phyloP scores from a whole-genome alignment of 2,888 invertebrate genomes.

The Pristionchus exspectatus region DNA sequence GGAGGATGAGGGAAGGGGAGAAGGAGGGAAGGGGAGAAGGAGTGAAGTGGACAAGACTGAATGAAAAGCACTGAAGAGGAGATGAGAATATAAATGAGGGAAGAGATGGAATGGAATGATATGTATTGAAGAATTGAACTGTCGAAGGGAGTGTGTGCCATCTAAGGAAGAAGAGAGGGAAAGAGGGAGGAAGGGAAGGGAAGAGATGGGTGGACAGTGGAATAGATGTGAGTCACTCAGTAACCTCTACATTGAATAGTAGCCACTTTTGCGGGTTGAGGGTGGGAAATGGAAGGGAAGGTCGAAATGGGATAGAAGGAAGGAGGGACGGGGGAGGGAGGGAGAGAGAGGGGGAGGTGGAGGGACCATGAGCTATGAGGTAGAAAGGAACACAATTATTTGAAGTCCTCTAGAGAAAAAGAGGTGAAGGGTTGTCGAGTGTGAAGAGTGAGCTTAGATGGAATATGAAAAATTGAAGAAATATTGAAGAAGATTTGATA shows the following conservation, averaged over 20 bases:
- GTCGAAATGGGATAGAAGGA: not conserved
- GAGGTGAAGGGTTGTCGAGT: not conserved
- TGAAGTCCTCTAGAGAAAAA: not conserved
- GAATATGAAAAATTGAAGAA: too few relatives aligned
- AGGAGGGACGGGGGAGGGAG: slow-evolving; percentile 11
- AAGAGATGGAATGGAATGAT: not conserved
- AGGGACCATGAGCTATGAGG: slow-evolving; percentile 34
- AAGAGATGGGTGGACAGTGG: slow-evolving; percentile 16
- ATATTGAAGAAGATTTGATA: not conserved
- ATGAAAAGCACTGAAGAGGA: not conserved
- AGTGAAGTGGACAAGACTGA: slow-evolving; percentile 23
- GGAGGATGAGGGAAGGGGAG: slow-evolving; percentile 24
- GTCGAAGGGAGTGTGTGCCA: not conserved
- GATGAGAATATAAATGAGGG: not conserved
- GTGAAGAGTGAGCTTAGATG: not conserved
- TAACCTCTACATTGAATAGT: slow-evolving; percentile 46
- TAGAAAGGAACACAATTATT: slow-evolving; percentile 29
- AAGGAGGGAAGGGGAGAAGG: not conserved
- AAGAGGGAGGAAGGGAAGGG: not conserved
- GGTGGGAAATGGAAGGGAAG: slow-evolving; percentile 22
- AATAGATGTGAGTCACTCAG: slow-evolving; percentile 33
- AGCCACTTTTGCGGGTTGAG: slow-evolving; percentile 42
- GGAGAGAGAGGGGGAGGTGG: not conserved
- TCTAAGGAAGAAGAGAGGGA: slow-evolving; percentile 1
- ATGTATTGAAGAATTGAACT: too few relatives aligned